A percentile compares a stretch with the other conserved stretches of the same genome.
phyloP scores from a whole-genome alignment of 2,113 vertebrate genomes.

The Nestor notabilis region DNA sequence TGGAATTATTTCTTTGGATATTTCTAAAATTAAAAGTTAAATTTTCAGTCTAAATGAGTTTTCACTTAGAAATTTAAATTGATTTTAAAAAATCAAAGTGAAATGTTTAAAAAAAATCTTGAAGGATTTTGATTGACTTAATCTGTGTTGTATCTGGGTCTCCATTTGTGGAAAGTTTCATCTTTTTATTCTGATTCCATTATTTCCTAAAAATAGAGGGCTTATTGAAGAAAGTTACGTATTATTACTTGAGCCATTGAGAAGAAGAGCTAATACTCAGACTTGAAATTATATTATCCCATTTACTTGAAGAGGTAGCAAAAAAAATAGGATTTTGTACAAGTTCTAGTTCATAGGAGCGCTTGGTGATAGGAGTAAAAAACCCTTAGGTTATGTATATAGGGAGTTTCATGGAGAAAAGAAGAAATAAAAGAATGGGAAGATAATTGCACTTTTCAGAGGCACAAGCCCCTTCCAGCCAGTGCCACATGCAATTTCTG shows the following conservation, averaged over 20 bases:
- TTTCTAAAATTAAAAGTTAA: conserved; percentile 1
- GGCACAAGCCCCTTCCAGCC: background rate
- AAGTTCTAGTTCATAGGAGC: background rate
- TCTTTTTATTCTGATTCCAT: conserved; percentile 54
- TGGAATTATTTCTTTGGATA: background rate
- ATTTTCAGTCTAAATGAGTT: conserved; percentile 42
- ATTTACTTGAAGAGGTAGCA: background rate
- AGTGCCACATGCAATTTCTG: background rate
- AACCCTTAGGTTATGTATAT: background rate
- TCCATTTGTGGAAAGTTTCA: conserved; percentile 56
- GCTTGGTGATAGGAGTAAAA: background rate
- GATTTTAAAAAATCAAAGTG: background rate
- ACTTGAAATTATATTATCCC: conserved; percentile 12
- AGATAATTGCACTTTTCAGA: background rate
- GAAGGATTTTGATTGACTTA: conserved; percentile 63
- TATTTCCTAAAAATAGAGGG: conserved; percentile 59
- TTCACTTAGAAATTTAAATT: conserved; percentile 32
- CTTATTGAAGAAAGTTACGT: conserved; percentile 43
- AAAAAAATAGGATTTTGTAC: background rate
- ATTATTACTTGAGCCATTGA: conserved; percentile 35
- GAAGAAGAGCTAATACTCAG: background rate
- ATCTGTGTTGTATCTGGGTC: conserved; percentile 56
- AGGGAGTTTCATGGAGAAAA: background rate
- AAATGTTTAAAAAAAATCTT: conserved; percentile 48
- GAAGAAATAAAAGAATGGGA: background rate